These are phyloP conservation scores for Drosophila prosaltans DNA, from an alignment of 1,140 invertebrate genomes.

Conservation along the genomic window DNA sequence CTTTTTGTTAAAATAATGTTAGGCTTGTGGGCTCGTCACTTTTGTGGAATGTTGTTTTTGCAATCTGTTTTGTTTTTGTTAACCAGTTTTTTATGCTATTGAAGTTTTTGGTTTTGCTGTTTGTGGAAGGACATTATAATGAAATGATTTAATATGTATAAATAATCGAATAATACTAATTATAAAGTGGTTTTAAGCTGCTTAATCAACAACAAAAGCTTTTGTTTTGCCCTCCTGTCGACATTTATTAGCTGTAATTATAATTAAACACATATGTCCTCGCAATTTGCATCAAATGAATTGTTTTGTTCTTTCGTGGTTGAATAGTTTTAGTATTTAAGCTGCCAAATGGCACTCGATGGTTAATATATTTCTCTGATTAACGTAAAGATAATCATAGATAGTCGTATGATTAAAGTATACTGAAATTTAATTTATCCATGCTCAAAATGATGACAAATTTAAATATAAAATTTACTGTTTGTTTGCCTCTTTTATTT, in stretches of 20 bases:
- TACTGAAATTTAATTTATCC: constrained; percentile 11
- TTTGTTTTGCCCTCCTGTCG: constrained; percentile 30
- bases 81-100: constrained; percentile 55
- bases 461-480: constrained; percentile 2
- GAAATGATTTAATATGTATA: constrained; percentile 33
- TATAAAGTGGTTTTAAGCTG: constrained; percentile 57
- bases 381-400: too few relatives aligned
- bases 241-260: constrained; percentile 59
- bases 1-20: constrained; percentile 19
- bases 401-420: too few relatives aligned
- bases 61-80: constrained; percentile 28
- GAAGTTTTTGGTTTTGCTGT: constrained; percentile 24
- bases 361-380: too few relatives aligned
- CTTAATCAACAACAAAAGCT: constrained; percentile 38
- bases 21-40: constrained; percentile 30
- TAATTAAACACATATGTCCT: constrained; percentile 42
- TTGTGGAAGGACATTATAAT: constrained; percentile 4
- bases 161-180: constrained; percentile 61
- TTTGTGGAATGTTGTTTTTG: constrained; percentile 46
- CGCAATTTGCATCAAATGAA: constrained; percentile 9
- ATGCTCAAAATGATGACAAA: background rate
- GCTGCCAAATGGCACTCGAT: too few relatives aligned
- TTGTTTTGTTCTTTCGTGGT: background rate
- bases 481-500: background rate
- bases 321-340: too few relatives aligned